phyloP scores from a whole-genome alignment of 1,140 invertebrate genomes.

The Wasmannia auropunctata region DNA sequence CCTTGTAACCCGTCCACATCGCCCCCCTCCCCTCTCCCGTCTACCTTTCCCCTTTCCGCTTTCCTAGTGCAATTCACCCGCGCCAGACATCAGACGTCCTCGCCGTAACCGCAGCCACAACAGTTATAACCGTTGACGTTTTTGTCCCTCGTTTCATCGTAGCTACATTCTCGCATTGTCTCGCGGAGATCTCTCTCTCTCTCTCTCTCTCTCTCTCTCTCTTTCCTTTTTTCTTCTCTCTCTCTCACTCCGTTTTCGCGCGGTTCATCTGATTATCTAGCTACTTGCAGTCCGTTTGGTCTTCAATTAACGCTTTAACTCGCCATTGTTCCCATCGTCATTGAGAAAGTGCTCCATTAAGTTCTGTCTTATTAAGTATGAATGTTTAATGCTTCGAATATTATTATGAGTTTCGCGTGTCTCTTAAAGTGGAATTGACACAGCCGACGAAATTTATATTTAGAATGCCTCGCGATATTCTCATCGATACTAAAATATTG shows the following conservation, averaged over 20 bases:
- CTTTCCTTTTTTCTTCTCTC: not conserved
- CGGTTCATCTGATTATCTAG: slow-evolving; percentile 20
- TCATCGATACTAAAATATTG: slow-evolving; percentile 20
- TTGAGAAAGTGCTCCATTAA: slow-evolving; percentile 47
- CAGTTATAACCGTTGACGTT: slow-evolving; percentile 64
- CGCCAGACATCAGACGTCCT: slow-evolving; percentile 55
- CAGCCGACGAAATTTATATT: not conserved
- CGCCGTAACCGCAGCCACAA: slow-evolving; percentile 60
- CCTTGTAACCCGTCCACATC: not conserved
- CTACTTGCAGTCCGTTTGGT: slow-evolving; percentile 11
- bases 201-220: too few species aligned
- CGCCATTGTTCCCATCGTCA: not conserved
- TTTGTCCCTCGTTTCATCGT: slow-evolving; percentile 73
- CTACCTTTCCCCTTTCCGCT: not conserved
- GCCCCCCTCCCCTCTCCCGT: not conserved
- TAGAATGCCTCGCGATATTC: not conserved
- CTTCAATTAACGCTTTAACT: slow-evolving; percentile 37
- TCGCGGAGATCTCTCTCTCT: slow-evolving; percentile 8
- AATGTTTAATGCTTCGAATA: slow-evolving; percentile 41
- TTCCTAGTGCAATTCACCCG: slow-evolving; percentile 46
- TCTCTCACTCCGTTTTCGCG: not conserved
- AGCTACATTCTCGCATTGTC: slow-evolving; percentile 56
- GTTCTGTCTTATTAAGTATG: slow-evolving; percentile 22
- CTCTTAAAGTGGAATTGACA: slow-evolving; percentile 18
- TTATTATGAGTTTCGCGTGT: slow-evolving; percentile 30